These are phyloP conservation scores for Oenanthe melanoleuca DNA, from an alignment of 2,113 vertebrate species.

Conservation along the genomic window DNA sequence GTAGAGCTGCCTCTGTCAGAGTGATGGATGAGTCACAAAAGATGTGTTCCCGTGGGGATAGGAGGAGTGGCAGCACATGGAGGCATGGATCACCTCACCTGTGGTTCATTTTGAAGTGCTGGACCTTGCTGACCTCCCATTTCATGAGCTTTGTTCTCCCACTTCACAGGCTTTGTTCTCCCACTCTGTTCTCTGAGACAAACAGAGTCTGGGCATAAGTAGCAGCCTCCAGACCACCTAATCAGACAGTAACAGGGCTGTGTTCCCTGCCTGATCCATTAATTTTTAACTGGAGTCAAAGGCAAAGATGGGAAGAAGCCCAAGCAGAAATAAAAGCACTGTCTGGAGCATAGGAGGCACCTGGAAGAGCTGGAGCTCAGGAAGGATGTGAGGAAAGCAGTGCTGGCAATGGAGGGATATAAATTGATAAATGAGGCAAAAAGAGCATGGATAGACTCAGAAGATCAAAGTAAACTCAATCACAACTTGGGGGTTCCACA, in stretches of 20 bases:
- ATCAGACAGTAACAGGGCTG: background rate
- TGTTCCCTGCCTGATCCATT: conserved; percentile 23
- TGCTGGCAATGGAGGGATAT: background rate
- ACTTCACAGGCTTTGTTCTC: background rate
- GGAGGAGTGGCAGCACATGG: background rate
- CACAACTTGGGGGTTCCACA: background rate
- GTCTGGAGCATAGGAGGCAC: background rate
- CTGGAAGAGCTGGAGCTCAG: background rate
- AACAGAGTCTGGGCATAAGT: background rate
- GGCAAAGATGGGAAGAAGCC: background rate
- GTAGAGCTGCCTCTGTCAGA: background rate
- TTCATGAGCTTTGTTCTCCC: background rate
- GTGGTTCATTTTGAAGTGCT: background rate
- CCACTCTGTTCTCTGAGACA: background rate
- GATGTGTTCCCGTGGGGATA: background rate
- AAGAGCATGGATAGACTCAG: background rate
- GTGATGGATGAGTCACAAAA: background rate
- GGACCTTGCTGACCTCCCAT: background rate
- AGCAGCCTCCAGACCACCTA: conserved; percentile 27
- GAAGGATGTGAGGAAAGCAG: background rate
- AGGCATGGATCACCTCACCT: background rate
- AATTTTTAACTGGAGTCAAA: background rate
- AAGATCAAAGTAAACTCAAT: background rate
- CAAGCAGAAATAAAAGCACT: background rate
- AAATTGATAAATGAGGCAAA: background rate